Conservation (phyloP, 2,888 invertebrate species). For the Thera obeliscata region DNA sequence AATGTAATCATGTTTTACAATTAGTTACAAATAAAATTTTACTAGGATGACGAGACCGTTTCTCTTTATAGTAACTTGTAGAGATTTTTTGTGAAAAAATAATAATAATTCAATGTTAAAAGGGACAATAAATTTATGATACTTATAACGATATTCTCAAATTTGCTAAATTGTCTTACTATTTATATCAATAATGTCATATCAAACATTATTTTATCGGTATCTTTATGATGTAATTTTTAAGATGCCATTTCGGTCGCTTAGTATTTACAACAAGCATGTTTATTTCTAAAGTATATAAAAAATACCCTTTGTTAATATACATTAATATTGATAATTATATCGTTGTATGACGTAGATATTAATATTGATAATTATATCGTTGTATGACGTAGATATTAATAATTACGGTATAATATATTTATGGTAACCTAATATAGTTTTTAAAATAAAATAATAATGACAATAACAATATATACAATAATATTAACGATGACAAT, state of each 20-base stretch:
- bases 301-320: neutral
- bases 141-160: neutral
- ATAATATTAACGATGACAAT: conserved; percentile 58
- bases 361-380: conserved; percentile 11
- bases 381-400: conserved; percentile 4
- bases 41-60: too few species aligned
- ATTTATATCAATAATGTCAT: conserved; percentile 68
- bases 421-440: conserved; percentile 38
- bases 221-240: neutral
- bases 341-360: conserved; percentile 5
- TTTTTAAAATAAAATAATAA: conserved; percentile 40
- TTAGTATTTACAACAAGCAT: conserved; percentile 1
- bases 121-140: too few species aligned
- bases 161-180: conserved; percentile 12
- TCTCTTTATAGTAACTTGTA: too few species aligned
- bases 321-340: neutral
- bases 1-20: conserved; percentile 8
- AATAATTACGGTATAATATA: conserved; percentile 15
- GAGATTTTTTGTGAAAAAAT: too few species aligned
- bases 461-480: conserved; percentile 59
- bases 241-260: neutral
- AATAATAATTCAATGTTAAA: too few species aligned
- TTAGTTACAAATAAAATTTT: conserved; percentile 3
- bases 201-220: conserved; percentile 45
- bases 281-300: neutral